Percentiles rank a stretch among this genome's conserved stretches.
Conservation (phyloP, 2,797 vertebrate genomes). For the Pangasius macronema region DNA sequence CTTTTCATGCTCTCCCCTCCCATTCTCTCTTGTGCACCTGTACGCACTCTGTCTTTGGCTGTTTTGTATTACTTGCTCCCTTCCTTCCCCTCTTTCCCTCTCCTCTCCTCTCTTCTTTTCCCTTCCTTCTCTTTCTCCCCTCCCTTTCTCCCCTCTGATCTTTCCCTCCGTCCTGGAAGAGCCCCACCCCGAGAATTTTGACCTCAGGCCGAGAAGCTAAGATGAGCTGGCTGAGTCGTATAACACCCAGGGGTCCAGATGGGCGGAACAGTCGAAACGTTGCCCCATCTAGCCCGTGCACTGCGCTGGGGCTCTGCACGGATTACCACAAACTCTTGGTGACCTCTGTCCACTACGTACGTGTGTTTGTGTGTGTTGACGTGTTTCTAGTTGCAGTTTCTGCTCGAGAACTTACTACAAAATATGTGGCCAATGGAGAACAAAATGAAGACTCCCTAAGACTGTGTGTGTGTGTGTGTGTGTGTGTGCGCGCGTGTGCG, state of each 20-base stretch:
- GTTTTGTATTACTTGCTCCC: slow-evolving; percentile 14
- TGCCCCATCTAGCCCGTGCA: slow-evolving; percentile 80
- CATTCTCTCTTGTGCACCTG: slow-evolving; percentile 12
- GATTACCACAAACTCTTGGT: too few relatives aligned
- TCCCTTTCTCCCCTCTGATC: slow-evolving; percentile 17
- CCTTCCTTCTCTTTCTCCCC: slow-evolving; percentile 19
- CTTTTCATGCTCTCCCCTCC: slow-evolving; percentile 32
- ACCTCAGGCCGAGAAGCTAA: slow-evolving; percentile 57
- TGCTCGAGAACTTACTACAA: not conserved
- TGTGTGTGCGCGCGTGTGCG: too few relatives aligned
- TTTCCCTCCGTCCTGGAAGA: slow-evolving; percentile 33
- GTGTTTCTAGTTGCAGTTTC: not conserved
- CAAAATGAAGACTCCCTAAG: not conserved
- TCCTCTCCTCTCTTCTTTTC: slow-evolving; percentile 17
- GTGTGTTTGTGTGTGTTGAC: too few relatives aligned
- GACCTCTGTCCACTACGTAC: too few relatives aligned
- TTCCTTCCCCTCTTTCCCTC: slow-evolving; percentile 32
- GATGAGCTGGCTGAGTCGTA: slow-evolving; percentile 96
- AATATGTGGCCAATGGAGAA: not conserved
- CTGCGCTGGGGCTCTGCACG: too few relatives aligned
- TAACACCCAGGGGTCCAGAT: slow-evolving; percentile 83
- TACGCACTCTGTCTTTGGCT: slow-evolving; percentile 44
- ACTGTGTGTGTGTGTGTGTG: not conserved
- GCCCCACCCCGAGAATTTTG: slow-evolving; percentile 29
- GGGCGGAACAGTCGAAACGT: slow-evolving; percentile 74